Evolutionary conservation across 2,113 vertebrate genomes (phyloP), one percentile per base, ranked within the genome.

Genomic region (Peromyscus maniculatus): DNA sequence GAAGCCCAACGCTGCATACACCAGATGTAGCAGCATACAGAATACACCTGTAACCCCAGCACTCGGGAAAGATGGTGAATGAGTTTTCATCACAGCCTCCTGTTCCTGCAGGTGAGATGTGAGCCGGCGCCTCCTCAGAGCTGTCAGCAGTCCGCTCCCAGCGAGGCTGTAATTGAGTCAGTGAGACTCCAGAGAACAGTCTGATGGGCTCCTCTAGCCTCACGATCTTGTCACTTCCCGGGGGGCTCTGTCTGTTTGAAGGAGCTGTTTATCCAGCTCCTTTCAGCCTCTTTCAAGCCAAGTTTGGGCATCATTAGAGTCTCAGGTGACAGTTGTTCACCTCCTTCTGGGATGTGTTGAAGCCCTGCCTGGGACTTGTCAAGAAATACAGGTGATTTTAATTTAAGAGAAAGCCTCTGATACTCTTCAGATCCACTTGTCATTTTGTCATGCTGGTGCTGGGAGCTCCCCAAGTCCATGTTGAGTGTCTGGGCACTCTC

Each of bases 41-140:
- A 33, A 36, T 36, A 26, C 49, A 72, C 52, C 69, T 57, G 87
- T 28, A 28, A 75, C 46, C 39, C 55, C 5, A 21, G 57, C 96
- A 91, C 92, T 96, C 89, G 43, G 95, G 96, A 92, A 95, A 75
- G 46, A 13, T 84, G 87, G 94, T 82, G 55, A 97, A 97, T 95
- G 55, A 96, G 97, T 97, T 96, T 97, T 96, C 93, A 92, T 96
- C 94, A 96, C 97, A 97, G 94, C 88, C 97, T 97, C 87, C 75
- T 95, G 91, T 57, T 71, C 66, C 17, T 75, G 94, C 97, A 88
- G 96, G 96, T 96, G 89, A 88, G 67, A 93, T 9, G 72, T 52
- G 92, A 97, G 96, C 66, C 19, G 91, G 92, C 86, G 79, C 91
- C 28, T 24, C 36, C n/a, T 74, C 87, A 62, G 77, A 67, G 49